Evolutionary conservation across 2,888 invertebrate genomes (phyloP).

Genomic region (Lasioglossum villosulum): DNA sequence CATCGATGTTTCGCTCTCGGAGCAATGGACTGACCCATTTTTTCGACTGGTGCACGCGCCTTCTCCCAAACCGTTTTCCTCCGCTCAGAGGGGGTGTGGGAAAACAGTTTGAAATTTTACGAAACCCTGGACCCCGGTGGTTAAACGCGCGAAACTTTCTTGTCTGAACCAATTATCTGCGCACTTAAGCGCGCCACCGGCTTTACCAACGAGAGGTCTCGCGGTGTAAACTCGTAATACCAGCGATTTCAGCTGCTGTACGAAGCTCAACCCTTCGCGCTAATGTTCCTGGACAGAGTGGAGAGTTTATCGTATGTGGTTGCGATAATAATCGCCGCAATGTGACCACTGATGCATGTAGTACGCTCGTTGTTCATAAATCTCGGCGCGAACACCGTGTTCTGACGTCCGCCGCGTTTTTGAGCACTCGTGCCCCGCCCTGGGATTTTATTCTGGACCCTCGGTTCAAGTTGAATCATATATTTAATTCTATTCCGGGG

Average conservation of each 20-base stretch:
- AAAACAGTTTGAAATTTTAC: constrained; percentile 22
- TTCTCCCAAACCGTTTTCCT: background rate
- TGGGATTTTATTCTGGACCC: background rate
- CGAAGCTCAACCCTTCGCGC: constrained; percentile 7
- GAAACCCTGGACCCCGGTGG: background rate
- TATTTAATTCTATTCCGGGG: too few relatives aligned
- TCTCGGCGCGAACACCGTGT: background rate
- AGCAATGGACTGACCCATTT: constrained; percentile 38
- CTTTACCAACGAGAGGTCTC: background rate
- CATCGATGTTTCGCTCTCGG: constrained; percentile 44
- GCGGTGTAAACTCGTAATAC: constrained; percentile 49
- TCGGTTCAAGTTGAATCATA: too few relatives aligned
- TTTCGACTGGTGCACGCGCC: background rate
- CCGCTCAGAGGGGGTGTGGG: background rate
- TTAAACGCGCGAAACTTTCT: constrained; percentile 41
- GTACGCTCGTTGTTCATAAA: constrained; percentile 25
- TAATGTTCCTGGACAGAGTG: background rate
- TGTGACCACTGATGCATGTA: background rate
- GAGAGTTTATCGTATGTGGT: constrained; percentile 3
- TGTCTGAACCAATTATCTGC: constrained; percentile 52
- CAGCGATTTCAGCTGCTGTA: constrained; percentile 39
- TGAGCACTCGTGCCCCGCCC: background rate
- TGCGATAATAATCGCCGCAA: constrained; percentile 33
- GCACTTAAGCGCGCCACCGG: constrained; percentile 37
- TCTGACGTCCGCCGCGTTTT: background rate